Evolutionary conservation across 2,797 vertebrate genomes (phyloP).

Genomic region (Paratrypauchen microcephalus): DNA sequence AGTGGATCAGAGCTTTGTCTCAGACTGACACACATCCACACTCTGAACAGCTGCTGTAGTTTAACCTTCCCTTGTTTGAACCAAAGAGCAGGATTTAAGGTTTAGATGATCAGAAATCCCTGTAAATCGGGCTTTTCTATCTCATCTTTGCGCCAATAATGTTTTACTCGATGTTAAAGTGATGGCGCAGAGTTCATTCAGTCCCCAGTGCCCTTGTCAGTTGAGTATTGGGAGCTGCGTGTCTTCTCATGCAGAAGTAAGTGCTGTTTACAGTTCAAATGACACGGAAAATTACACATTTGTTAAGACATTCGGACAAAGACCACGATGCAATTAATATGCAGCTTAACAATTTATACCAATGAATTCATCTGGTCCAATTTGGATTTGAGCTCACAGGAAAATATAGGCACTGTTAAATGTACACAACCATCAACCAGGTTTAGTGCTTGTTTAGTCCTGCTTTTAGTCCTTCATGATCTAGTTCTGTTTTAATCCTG

Average conservation of each 20-base stretch:
- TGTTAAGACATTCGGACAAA: background rate
- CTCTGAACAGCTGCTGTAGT: conserved; percentile 21
- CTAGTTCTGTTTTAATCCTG: no score
- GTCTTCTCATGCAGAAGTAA: background rate
- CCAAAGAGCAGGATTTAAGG: conserved; percentile 1
- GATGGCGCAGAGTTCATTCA: background rate
- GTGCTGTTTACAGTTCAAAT: background rate
- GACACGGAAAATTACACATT: background rate
- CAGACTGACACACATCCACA: conserved; percentile 7
- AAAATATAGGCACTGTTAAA: no score
- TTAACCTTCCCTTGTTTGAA: background rate
- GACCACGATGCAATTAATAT: no score
- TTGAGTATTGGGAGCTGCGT: background rate
- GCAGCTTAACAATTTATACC: no score
- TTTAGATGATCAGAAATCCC: conserved; percentile 15
- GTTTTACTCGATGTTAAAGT: background rate
- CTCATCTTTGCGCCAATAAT: background rate
- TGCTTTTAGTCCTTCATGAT: no score
- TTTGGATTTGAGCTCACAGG: no score
- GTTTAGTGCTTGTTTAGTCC: no score
- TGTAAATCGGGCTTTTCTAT: background rate
- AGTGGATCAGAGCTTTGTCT: conserved; percentile 1
- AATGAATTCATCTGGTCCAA: no score
- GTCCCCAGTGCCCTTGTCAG: background rate
- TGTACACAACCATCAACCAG: no score